Evolutionary conservation across 1,140 invertebrate species (phyloP).

Genomic region (Caenorhabditis brenneri): DNA sequence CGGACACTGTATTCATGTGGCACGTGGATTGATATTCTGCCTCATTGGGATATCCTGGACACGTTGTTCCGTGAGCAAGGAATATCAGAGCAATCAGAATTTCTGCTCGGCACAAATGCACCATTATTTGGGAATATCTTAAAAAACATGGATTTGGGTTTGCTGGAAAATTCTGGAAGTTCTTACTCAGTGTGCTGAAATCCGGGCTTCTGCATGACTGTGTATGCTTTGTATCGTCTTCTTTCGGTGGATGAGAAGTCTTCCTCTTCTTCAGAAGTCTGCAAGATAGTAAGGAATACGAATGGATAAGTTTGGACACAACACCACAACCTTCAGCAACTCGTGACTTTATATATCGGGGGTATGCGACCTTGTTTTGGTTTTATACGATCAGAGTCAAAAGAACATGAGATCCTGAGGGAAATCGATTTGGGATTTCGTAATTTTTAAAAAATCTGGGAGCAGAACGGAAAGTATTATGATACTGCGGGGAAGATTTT

Average conservation of each 20-base stretch:
- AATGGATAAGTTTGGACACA: neutral
- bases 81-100: slow-evolving; percentile 66
- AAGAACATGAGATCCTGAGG: no score
- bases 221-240: slow-evolving; percentile 68
- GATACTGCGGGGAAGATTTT: no score
- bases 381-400: neutral
- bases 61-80: slow-evolving; percentile 64
- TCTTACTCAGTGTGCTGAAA: slow-evolving; percentile 69
- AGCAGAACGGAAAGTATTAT: no score
- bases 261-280: slow-evolving; percentile 58
- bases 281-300: neutral
- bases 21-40: slow-evolving; percentile 67
- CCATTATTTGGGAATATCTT: slow-evolving; percentile 67
- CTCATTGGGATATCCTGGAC: slow-evolving; percentile 66
- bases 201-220: slow-evolving; percentile 67
- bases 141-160: neutral
- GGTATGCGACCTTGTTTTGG: neutral
- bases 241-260: slow-evolving; percentile 54
- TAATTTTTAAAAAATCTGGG: no score
- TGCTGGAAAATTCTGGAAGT: neutral
- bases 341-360: neutral
- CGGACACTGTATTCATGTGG: slow-evolving; percentile 68
- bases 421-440: no score
- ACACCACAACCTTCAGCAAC: neutral
- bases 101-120: slow-evolving; percentile 67